Conservation (phyloP, 2,797 vertebrate species). For the Argya squamiceps region DNA sequence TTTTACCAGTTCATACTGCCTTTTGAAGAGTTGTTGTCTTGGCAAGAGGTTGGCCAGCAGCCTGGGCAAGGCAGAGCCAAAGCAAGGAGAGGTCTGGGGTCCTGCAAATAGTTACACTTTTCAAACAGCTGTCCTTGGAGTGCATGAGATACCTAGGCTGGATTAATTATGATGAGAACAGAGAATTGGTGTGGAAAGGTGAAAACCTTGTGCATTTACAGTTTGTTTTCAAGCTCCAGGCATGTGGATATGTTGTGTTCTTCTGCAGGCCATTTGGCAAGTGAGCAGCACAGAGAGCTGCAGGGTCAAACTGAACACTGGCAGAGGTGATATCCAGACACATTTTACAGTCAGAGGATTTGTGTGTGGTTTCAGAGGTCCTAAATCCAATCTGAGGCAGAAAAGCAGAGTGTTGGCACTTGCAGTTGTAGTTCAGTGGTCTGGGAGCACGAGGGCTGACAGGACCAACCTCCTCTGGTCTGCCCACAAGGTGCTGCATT, state of each 20-base stretch:
- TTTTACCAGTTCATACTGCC: neutral
- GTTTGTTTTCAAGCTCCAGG: neutral
- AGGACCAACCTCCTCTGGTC: neutral
- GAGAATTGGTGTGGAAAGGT: neutral
- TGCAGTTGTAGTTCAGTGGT: accelerated
- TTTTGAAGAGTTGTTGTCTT: neutral
- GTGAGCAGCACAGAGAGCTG: neutral
- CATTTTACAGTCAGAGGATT: neutral
- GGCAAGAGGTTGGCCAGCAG: neutral
- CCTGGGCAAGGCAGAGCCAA: neutral
- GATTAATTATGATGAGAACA: neutral
- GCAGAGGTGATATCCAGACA: neutral
- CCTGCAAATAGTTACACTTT: neutral
- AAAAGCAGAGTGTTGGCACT: neutral
- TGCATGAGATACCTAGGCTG: neutral
- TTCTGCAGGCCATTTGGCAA: neutral
- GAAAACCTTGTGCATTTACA: neutral
- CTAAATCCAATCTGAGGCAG: neutral
- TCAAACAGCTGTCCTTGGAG: neutral
- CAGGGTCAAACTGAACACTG: neutral
- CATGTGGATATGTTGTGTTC: neutral
- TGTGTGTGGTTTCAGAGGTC: neutral
- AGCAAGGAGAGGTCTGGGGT: neutral
- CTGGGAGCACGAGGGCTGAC: neutral
- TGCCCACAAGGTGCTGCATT: neutral